Evolutionary conservation across 2,888 invertebrate species (phyloP).

Genomic region (Lamellibrachia columna): DNA sequence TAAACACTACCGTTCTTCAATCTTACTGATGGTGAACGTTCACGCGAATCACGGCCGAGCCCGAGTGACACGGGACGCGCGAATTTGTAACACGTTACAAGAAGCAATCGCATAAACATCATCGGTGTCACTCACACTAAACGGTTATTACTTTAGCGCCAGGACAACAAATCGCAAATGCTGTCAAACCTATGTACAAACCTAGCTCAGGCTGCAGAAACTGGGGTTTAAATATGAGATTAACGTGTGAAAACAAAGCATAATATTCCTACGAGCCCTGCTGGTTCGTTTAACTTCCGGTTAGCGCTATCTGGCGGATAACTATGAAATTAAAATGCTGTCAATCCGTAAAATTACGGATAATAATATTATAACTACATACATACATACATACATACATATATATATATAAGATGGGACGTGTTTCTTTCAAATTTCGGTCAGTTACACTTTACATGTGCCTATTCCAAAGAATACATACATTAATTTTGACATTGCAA

Average conservation of each 20-base stretch:
- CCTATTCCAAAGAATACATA: no score
- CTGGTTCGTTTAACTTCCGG: not conserved
- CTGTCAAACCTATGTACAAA: not conserved
- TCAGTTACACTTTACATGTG: no score
- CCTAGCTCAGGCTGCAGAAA: not conserved
- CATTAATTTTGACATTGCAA: no score
- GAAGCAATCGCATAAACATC: not conserved
- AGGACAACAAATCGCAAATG: not conserved
- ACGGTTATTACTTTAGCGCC: not conserved
- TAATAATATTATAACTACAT: no score
- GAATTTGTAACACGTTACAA: not conserved
- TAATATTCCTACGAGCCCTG: not conserved
- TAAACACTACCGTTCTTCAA: no score
- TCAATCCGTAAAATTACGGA: no score
- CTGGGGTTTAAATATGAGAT: not conserved
- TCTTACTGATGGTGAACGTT: not conserved
- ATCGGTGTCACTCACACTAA: not conserved
- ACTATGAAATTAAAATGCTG: not conserved
- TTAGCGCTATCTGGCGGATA: not conserved
- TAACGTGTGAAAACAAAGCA: slow-evolving; percentile 6
- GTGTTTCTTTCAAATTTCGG: no score
- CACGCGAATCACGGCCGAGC: not conserved
- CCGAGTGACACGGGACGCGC: not conserved
- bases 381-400: no score
- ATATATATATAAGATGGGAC: no score